Conservation (phyloP, 1,140 invertebrate genomes). For the Belonocnema kinseyi region DNA sequence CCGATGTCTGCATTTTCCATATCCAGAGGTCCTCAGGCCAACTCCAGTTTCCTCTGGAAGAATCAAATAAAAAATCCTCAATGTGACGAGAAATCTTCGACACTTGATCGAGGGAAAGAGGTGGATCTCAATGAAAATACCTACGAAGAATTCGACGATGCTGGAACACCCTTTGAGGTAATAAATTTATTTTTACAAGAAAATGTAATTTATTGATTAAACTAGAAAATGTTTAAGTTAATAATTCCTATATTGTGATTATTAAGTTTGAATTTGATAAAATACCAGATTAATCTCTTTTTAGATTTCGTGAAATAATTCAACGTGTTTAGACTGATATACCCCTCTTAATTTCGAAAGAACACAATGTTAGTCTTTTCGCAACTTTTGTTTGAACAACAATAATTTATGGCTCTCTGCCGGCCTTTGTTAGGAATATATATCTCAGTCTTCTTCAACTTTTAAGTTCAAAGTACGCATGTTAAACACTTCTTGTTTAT, state of each 20-base stretch:
- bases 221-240: background rate
- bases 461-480: no score
- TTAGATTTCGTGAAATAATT: constrained; percentile 17
- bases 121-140: constrained; percentile 38
- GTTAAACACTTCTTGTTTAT: no score
- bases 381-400: no score
- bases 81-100: constrained; percentile 10
- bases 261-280: no score
- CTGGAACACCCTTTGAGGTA: constrained; percentile 30
- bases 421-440: no score
- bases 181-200: background rate
- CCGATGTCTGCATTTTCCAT: constrained; percentile 40
- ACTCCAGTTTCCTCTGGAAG: constrained; percentile 68
- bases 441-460: no score
- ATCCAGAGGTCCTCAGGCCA: constrained; percentile 45
- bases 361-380: no score
- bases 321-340: constrained; percentile 20
- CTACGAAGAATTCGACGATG: constrained; percentile 39
- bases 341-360: no score
- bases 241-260: no score
- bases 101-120: background rate
- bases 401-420: no score
- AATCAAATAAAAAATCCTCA: constrained; percentile 38
- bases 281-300: no score
- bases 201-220: background rate